Conservation (phyloP, 2,113 vertebrate species). For the Tonatia bakeri region DNA sequence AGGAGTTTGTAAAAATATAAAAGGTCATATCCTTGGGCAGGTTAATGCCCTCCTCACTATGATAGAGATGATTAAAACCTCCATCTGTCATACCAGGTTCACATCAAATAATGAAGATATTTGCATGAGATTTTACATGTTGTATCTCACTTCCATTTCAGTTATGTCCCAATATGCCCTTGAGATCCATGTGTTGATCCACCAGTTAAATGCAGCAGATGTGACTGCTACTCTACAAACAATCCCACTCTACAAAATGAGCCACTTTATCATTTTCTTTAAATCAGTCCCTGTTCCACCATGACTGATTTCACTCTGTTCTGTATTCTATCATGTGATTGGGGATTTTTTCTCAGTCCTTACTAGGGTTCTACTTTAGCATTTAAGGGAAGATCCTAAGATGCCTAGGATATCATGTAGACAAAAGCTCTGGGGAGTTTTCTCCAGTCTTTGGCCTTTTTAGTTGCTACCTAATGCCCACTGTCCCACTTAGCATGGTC, state of each 20-base stretch:
- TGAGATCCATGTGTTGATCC: too few species aligned
- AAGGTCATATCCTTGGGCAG: background rate
- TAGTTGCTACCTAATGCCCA: background rate
- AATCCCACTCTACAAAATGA: background rate
- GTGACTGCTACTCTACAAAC: background rate
- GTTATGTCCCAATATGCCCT: accelerated
- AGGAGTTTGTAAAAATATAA: background rate
- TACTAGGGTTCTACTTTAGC: background rate
- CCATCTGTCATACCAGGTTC: background rate
- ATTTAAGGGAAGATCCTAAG: background rate
- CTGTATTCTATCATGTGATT: background rate
- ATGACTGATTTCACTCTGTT: background rate
- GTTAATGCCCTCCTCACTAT: background rate
- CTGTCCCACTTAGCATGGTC: background rate
- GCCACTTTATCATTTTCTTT: background rate
- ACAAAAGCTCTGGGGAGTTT: background rate
- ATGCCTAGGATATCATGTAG: background rate
- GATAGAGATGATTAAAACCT: background rate
- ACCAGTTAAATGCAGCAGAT: accelerated
- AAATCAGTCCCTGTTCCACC: background rate
- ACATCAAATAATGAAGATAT: background rate
- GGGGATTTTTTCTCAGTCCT: background rate
- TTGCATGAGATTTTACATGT: background rate
- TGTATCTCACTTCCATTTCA: background rate
- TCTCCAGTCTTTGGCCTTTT: background rate